Percentiles rank a stretch among this genome's conserved stretches.
Evolutionary conservation across 2,888 invertebrate genomes (phyloP).

Genomic region (Cephus pulcher): DNA sequence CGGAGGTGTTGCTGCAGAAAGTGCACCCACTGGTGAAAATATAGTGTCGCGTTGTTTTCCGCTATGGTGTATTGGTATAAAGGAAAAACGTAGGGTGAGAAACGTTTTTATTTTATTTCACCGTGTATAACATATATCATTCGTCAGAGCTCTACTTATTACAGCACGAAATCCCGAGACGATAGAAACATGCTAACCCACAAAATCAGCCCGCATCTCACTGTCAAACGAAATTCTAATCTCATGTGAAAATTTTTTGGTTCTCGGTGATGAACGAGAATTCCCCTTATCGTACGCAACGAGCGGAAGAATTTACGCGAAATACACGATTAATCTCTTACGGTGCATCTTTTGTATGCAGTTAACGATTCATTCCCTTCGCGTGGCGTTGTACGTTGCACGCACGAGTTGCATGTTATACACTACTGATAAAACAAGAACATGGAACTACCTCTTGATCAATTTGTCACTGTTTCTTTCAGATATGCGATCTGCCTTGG

Average conservation of each 20-base stretch:
- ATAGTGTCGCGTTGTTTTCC: slow-evolving; percentile 38
- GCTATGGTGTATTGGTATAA: slow-evolving; percentile 23
- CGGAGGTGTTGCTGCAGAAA: slow-evolving; percentile 27
- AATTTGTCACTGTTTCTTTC: slow-evolving; percentile 50
- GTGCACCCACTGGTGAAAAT: slow-evolving; percentile 41
- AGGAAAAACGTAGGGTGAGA: slow-evolving; percentile 7
- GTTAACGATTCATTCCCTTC: slow-evolving; percentile 2
- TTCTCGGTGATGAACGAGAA: neutral
- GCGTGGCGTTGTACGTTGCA: slow-evolving; percentile 20
- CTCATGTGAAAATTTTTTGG: neutral
- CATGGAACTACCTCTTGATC: slow-evolving; percentile 30
- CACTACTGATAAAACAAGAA: slow-evolving; percentile 42
- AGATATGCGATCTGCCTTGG: slow-evolving; percentile 25
- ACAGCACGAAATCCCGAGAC: neutral
- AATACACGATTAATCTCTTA: neutral
- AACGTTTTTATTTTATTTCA: neutral
- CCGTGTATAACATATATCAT: neutral
- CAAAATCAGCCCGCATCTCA: neutral
- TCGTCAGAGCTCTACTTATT: neutral
- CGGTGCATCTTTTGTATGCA: neutral
- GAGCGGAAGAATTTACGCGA: neutral
- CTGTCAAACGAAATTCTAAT: neutral
- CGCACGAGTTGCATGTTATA: slow-evolving; percentile 46
- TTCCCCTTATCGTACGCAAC: neutral
- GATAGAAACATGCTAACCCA: neutral